phyloP scores from a whole-genome alignment of 2,888 invertebrate genomes.

The Drosophila prostipennis region DNA sequence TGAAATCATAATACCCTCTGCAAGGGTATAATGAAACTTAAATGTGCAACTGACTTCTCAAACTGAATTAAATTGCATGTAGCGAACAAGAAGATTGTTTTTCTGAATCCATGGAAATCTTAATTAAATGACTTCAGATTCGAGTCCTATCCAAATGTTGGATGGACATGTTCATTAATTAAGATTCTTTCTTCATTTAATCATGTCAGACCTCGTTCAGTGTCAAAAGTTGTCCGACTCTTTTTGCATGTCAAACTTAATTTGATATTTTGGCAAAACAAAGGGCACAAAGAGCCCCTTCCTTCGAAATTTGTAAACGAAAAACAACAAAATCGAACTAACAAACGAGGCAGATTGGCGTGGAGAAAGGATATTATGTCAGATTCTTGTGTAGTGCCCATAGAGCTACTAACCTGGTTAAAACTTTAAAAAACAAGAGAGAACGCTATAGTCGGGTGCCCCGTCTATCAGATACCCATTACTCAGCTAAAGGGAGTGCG shows the following conservation, averaged over 20 bases:
- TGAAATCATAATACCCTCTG: no score
- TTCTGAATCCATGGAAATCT: background rate
- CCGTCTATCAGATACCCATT: no score
- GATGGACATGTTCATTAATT: constrained; percentile 22
- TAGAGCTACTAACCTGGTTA: no score
- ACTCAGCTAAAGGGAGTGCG: no score
- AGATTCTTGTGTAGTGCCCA: no score
- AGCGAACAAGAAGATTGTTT: background rate
- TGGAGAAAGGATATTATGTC: background rate
- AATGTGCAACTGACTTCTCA: background rate
- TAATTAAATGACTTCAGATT: constrained; percentile 2
- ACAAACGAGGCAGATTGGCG: constrained; percentile 51
- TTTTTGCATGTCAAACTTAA: constrained; percentile 57
- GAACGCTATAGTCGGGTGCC: no score
- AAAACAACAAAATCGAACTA: constrained; percentile 62
- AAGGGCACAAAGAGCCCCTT: constrained; percentile 5
- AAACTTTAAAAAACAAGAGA: no score
- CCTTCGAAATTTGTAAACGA: constrained; percentile 37
- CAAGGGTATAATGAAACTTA: no score
- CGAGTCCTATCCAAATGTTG: background rate
- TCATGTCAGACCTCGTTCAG: constrained; percentile 3
- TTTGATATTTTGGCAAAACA: constrained; percentile 56
- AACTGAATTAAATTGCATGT: background rate
- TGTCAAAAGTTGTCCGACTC: constrained; percentile 13
- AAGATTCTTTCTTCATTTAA: constrained; percentile 9